These are phyloP conservation scores for Daphoenositta chrysoptera DNA, from an alignment of 2,113 vertebrate genomes.

Conservation along the genomic window DNA sequence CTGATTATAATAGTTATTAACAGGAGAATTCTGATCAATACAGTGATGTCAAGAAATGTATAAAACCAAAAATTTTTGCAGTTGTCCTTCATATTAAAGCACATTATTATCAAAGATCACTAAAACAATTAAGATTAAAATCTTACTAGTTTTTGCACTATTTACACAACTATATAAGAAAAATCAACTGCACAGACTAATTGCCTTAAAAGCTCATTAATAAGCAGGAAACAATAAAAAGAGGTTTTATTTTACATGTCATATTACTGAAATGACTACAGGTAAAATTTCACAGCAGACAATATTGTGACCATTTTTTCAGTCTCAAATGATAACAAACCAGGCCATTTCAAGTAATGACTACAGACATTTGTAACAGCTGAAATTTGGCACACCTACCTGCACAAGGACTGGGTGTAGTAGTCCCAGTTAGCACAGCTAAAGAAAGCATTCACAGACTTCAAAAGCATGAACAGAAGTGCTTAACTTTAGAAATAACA, in stretches of 20 bases:
- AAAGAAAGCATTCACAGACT: not conserved
- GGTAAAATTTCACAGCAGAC: not conserved
- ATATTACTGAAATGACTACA: not conserved
- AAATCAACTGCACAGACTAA: not conserved
- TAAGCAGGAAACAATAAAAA: not conserved
- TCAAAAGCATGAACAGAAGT: not conserved
- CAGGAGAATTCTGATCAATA: not conserved
- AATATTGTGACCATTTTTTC: not conserved
- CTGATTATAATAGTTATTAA: not conserved
- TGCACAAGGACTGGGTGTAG: not conserved
- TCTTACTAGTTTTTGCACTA: not conserved
- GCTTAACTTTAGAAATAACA: not conserved
- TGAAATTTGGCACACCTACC: not conserved
- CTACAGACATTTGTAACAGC: not conserved
- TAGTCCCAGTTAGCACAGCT: not conserved
- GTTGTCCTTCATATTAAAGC: not conserved
- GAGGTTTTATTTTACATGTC: not conserved
- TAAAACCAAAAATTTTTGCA: not conserved
- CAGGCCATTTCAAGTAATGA: not conserved
- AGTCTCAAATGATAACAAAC: not conserved
- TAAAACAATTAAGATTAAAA: not conserved
- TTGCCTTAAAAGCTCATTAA: conserved; percentile 31
- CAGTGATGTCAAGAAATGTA: not conserved
- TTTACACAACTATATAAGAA: not conserved
- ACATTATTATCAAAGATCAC: not conserved